Base-by-base conservation (phyloP, 1,140 invertebrate species). In the Macrosteles quadrilineatus region DNA sequence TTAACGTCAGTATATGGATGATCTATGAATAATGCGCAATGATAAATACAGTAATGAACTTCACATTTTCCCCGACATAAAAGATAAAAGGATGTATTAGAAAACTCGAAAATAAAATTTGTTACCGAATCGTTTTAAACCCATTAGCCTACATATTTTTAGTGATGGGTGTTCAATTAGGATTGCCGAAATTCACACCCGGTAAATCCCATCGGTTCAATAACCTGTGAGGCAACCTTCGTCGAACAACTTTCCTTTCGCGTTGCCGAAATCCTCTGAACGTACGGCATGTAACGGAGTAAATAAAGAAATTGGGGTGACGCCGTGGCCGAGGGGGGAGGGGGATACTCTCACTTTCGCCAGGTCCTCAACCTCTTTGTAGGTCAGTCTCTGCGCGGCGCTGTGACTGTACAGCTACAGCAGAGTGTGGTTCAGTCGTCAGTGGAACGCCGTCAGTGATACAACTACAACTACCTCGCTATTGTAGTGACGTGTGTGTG, bases 391-490 rank as follows among this genome's bases (percentile, higher is more conserved):
- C 27, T n/a, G 55, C 29, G 31, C 57, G 30, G 23, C 17, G 31
- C 19, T 21, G 21, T 32, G 11, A 14, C n/a, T n/a, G n/a, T n/a
- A n/a, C n/a, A n/a, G n/a, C n/a, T n/a, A n/a, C n/a, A n/a, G n/a
- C n/a, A n/a, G n/a, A n/a, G n/a, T n/a, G 70, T 25, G 23, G 21
- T 31, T 19, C 53, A 27, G 31, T 40, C 23, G 12, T 2, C 67
- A 71, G 66, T 65, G 21, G 74, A 57, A 74, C 73, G 70, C 70
- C 67, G 69, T 43, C 57, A 72, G 63, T 70, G 70, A 66, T 71
- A 71, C 69, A 79, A 80, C 80, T 78, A 80, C 14, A 57, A n/a
- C n/a, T n/a, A n/a, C n/a, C n/a, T n/a, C n/a, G 3, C 12, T 12
- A n/a, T 40, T n/a, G 19, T 40, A 32, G 4, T 27, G 14, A n/a